Base-by-base conservation (phyloP, 2,888 invertebrate species). In the Aelia acuminata region DNA sequence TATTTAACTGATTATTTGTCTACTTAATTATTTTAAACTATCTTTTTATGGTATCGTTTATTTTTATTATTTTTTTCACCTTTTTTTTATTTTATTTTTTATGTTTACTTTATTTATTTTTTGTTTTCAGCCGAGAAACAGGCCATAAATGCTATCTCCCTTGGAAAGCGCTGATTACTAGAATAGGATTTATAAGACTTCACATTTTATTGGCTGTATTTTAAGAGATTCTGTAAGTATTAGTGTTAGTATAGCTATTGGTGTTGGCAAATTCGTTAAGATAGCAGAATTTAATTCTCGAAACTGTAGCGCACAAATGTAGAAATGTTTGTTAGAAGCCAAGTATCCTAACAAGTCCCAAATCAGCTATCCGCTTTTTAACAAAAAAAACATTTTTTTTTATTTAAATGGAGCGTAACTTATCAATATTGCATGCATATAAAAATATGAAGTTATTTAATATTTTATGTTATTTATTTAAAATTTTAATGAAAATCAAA, bases 121-220 rank as follows among this genome's bases (percentile, higher is more conserved):
- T 53, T n/a, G 53, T 85, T 85, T 85, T 85, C 85, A 85, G 85
- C 85, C 85, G 53, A 85, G 85, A 53, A 53, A 53, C 85, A 85
- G 85, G 85, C 85, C 85, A 85, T 85, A 85, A 53, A 50, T 85
- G 85, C 48, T 39, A 84, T 50, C 50, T 39, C 39, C 85, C n/a
- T 85, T 85, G 85, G 53, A 49, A 85, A 53, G 85, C 18, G 50
- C 85, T 50, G 80, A 43, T 80, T 18, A 85, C 85, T 85, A 85
- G 85, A 85, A 31, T 85, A 85, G 85, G 85, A 85, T 50, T 85
- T 26, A 80, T 85, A 85, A 85, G 85, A 85, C 85, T 85, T 85
- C 85, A 85, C 85, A 31, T 43, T 80, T 80, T 80, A 35, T 85
- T 85, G 53, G 85, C 85, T 85, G 85, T 85, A 50, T 85, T 31